Evolutionary conservation across 2,797 vertebrate genomes (phyloP), one percentile per base, ranked within the genome.

Genomic region (Epinephelus malabaricus): DNA sequence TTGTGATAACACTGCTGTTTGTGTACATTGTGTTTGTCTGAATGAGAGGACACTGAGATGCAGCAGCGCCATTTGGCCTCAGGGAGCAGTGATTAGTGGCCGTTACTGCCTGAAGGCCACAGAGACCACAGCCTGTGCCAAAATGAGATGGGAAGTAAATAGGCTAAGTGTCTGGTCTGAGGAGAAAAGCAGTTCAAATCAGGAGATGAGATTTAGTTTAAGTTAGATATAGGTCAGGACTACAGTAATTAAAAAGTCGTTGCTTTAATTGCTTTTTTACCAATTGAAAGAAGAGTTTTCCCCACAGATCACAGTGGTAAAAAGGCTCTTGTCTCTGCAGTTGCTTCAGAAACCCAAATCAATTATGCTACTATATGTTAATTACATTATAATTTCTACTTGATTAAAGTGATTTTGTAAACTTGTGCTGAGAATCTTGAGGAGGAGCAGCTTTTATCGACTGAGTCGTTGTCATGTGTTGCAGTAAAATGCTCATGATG

Each of bases 261-360:
- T 34, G 38, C 45, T 66, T 73, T 82, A 73, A 82, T 86, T 86
- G 65, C 45, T 77, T 77, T 58, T 53, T 43, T 47, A 14, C 11
- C 12, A 5, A 14, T 2, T 53, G 27, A 25, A 68, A 54, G n/a
- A 63, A 5, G 23, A 38, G 14, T 45, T 65, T 54, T 23, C 49
- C 45, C 64, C 4, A 9, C 18, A 67, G 60, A 45, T 74, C 45
- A 12, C 40, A 66, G 54, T 23, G 11, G 15, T 34, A 18, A 17
- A 46, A 54, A 47, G 63, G 12, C 19, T 69, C 25, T 59, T 1
- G 5, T 56, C 58, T 34, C 50, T 56, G 21, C 47, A 60, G 54
- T 47, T 69, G 47, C 53, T 21, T 47, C 14, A 21, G 53, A 46
- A 54, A 63, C 12, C 2, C 38, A 51, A 68, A 54, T 55, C 18